These are phyloP conservation scores for Athalia circularis DNA, from an alignment of 2,888 invertebrate species.

Conservation along the genomic window DNA sequence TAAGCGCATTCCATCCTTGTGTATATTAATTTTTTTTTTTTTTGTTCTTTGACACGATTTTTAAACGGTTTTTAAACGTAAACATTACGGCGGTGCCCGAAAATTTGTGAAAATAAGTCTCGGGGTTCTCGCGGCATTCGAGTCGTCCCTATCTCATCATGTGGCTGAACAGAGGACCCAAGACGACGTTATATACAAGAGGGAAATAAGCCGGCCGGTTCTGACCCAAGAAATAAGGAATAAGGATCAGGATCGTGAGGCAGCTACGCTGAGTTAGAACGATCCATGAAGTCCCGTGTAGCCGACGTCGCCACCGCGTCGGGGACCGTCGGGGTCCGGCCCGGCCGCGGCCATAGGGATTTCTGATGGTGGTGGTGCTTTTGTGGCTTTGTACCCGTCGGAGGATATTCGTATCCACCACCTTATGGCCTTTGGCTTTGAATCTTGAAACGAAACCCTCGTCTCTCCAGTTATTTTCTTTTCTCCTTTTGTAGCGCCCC, in stretches of 20 bases:
- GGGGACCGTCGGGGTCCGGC: constrained; percentile 9
- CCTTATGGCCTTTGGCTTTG: constrained; percentile 20
- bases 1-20: not conserved
- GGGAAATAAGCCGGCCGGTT: constrained; percentile 49
- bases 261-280: constrained; percentile 62
- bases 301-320: constrained; percentile 12
- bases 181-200: constrained; percentile 46
- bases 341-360: not conserved
- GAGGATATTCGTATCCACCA: constrained; percentile 20
- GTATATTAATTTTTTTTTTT: not conserved
- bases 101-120: not conserved
- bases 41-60: no score
- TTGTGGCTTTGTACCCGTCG: constrained; percentile 39
- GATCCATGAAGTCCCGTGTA: constrained; percentile 46
- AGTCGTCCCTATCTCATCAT: constrained; percentile 55
- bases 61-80: not conserved
- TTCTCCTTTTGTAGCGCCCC: constrained; percentile 8
- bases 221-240: constrained; percentile 45
- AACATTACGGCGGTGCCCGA: not conserved
- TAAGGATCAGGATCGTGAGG: constrained; percentile 44
- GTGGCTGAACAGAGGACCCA: constrained; percentile 53
- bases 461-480: constrained; percentile 40
- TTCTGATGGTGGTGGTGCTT: constrained; percentile 26
- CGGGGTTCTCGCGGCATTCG: not conserved
- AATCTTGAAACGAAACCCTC: constrained; percentile 42